These are phyloP conservation scores for Notechis scutatus DNA, from an alignment of 2,113 vertebrate genomes.

Conservation along the genomic window DNA sequence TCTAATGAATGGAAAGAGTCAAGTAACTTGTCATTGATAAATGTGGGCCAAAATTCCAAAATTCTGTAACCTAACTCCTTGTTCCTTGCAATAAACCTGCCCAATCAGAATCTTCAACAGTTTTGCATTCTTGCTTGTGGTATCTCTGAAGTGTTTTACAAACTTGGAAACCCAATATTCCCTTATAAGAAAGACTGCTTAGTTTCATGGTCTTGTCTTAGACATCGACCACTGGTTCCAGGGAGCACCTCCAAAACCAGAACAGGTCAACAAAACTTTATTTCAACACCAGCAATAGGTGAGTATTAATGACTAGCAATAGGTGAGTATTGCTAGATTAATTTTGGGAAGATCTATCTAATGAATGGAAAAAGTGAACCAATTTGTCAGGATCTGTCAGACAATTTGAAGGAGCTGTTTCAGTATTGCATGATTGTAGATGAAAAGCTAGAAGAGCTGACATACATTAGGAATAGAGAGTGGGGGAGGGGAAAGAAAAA, in stretches of 20 bases:
- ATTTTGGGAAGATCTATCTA: not conserved
- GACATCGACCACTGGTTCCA: not conserved
- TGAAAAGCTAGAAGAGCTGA: not conserved
- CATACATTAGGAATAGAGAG: not conserved
- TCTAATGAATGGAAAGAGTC: not conserved
- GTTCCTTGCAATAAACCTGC: not conserved
- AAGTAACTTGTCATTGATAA: not conserved
- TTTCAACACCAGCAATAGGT: not conserved
- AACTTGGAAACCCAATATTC: not conserved
- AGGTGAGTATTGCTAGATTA: too few relatives aligned
- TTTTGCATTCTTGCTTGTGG: not conserved
- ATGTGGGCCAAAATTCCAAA: not conserved
- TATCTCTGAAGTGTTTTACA: not conserved
- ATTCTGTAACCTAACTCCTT: not conserved
- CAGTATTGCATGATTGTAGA: not conserved
- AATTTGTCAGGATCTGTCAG: not conserved
- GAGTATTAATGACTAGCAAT: too few relatives aligned
- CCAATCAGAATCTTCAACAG: not conserved
- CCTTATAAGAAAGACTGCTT: not conserved
- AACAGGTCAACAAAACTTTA: not conserved
- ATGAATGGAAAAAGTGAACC: not conserved
- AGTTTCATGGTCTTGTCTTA: not conserved
- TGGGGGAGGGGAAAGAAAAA: not conserved
- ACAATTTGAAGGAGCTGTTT: not conserved
- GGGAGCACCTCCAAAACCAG: not conserved